Percentiles rank a stretch among this genome's conserved stretches.
phyloP scores from a whole-genome alignment of 2,888 invertebrate species.

The Rotaria sp. region DNA sequence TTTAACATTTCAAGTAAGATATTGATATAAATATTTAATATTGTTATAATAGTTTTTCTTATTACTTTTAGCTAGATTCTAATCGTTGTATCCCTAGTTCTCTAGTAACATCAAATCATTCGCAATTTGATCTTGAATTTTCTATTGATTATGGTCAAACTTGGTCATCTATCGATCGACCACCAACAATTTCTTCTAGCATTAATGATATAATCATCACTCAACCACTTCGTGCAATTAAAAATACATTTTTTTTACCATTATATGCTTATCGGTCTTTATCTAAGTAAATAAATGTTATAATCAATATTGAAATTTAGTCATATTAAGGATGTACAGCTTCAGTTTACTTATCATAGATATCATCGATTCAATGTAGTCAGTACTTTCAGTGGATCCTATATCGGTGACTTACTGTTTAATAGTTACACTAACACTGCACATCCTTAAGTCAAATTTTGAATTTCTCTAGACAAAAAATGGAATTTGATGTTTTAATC shows the following conservation, averaged over 20 bases:
- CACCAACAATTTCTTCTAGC: background rate
- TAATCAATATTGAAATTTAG: too few relatives aligned
- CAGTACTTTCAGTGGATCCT: too few relatives aligned
- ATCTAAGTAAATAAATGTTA: background rate
- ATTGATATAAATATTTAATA: background rate
- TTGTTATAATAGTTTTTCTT: background rate
- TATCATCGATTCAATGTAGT: too few relatives aligned
- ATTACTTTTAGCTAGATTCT: background rate
- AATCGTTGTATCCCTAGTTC: background rate
- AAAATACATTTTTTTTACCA: background rate
- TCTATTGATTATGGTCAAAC: constrained; percentile 14
- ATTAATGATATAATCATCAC: background rate
- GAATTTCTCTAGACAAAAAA: too few relatives aligned
- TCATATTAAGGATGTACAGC: too few relatives aligned
- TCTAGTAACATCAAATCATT: background rate
- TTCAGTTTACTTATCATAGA: too few relatives aligned
- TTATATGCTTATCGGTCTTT: background rate
- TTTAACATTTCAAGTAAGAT: background rate
- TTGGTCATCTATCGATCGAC: background rate
- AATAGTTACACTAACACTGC: too few relatives aligned
- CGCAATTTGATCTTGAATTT: background rate
- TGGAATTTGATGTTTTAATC: too few relatives aligned
- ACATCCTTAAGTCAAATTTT: too few relatives aligned
- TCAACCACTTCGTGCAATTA: background rate
- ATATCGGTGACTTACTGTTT: too few relatives aligned